Base-by-base conservation (phyloP, 2,113 vertebrate species). In the Scatophagus argus region DNA sequence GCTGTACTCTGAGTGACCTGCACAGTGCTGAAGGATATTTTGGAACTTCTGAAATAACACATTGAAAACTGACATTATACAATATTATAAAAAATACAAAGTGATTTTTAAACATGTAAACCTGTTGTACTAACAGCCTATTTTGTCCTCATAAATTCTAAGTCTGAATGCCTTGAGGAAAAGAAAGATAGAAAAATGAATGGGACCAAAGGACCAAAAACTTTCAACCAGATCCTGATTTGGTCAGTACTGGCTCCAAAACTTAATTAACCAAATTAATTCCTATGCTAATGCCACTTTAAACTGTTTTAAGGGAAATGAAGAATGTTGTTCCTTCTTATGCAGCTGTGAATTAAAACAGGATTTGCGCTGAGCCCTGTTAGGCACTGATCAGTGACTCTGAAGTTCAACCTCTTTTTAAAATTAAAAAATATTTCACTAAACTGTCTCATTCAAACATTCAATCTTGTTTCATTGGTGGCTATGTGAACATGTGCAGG, bases 401-500 rank as follows among this genome's bases (percentile, higher is more conserved):
- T 54, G 34, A 69, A 55, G 51, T 39, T 59, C 41, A 55, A 29
- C 21, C n/a, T 36, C 55, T 23, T 47, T 11, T 63, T 56, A 10
- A 38, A 56, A n/a, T n/a, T 23, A 9, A 10, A 12, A 64, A 27
- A 2, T n/a, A 46, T 61, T 59, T 21, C 23, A 81, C 43, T n/a
- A 65, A 63, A 74, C 32, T 47, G 27, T 61, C 58, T 32, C 21
- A 68, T 58, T 55, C 1, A 1, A 79, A 44, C 29, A 44, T 43
- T 56, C 16, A 32, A 11, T 39, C 0, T 71, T 39, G 17, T 76
- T 74, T 63, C 41, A 32, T 60, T 31, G 21, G 61, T 2, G 1
- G 58, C 41, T 70, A 3, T 69, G 62, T 27, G 9, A 55, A 0
- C 69, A 74, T 66, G 67, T 63, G 46, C 54, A 36, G 39, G 27